Evolutionary conservation across 2,797 vertebrate genomes (phyloP), one percentile per base, ranked within the genome.

Genomic region (Myotis myotis): DNA sequence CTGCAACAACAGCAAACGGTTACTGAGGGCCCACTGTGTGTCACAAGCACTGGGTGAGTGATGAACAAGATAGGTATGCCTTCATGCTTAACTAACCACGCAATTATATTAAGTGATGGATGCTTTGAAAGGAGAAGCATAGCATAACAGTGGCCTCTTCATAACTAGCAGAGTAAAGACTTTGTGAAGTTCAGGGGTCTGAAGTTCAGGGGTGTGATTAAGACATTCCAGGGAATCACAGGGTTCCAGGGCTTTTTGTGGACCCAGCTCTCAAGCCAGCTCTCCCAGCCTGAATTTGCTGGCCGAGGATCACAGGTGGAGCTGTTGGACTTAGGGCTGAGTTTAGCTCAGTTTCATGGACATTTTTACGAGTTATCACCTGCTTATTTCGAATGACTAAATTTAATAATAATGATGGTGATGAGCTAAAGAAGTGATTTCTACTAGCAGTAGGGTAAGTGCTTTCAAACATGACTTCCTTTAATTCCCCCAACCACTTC

Each of bases 391-490:
- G 60, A 88, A 49, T 9, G 87, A 49, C 23, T 82, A 53, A 17
- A 71, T 82, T 87, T 94, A 70, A 53, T 79, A 36, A 38, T 68
- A 8, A 20, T 72, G 36, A 25, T 57, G 70, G n/a, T 28, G 8
- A 33, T 16, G 47, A 88, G 38, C 74, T 78, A 80, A 44, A 23
- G 57, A 76, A 86, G 36, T 6, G 6, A 44, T 78, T 92, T 57
- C 11, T 36, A 2, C 3, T 41, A 41, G 51, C 57, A 36, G 51
- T 84, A 66, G 23, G n/a, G 16, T 78, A 47, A 95, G 89, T 91
- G 90, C 94, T 96, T 79, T 83, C 89, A 88, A 91, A 53, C 33
- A 68, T 95, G 87, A 96, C 90, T 96, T 93, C 89, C 96, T 97
- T 97, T 91, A 62, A 95, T 96, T 96, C 62, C 87, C 89, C 89